Evolutionary conservation across 2,113 vertebrate genomes (phyloP).

Genomic region (Percina caprodes): DNA sequence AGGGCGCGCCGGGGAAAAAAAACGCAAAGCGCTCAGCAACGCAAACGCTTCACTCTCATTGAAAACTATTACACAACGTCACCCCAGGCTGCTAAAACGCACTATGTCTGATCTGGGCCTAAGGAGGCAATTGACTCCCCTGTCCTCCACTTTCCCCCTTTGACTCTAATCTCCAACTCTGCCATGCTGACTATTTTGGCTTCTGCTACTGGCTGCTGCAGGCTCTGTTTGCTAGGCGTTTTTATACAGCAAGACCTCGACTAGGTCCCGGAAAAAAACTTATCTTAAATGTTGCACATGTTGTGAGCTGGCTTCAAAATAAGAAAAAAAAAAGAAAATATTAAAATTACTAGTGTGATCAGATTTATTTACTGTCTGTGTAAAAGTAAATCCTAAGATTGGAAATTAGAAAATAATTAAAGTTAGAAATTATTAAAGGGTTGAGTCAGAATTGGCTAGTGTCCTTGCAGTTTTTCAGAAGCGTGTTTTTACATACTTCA

Average conservation of each 20-base stretch:
- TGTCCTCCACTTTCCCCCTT: conserved; percentile 59
- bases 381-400: not conserved
- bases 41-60: too few relatives aligned
- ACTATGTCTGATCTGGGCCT: too few relatives aligned
- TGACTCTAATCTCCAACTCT: conserved; percentile 47
- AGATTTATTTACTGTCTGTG: not conserved
- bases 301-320: too few relatives aligned
- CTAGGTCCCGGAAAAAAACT: not conserved
- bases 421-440: not conserved
- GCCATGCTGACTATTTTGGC: conserved; percentile 49
- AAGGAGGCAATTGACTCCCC: conserved; percentile 86
- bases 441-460: too few relatives aligned
- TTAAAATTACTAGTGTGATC: too few relatives aligned
- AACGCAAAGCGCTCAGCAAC: too few relatives aligned
- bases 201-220: conserved; percentile 75
- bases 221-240: conserved; percentile 16
- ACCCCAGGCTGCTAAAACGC: too few relatives aligned
- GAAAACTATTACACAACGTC: too few relatives aligned
- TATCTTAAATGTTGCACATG: not conserved
- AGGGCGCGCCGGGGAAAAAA: too few relatives aligned
- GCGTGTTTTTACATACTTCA: not conserved
- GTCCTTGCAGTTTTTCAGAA: not conserved
- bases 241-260: not conserved
- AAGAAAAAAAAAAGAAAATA: too few relatives aligned
- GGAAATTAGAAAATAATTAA: too few relatives aligned